Evolutionary conservation across 2,888 invertebrate genomes (phyloP).

Genomic region (Rhodophaea formosa): DNA sequence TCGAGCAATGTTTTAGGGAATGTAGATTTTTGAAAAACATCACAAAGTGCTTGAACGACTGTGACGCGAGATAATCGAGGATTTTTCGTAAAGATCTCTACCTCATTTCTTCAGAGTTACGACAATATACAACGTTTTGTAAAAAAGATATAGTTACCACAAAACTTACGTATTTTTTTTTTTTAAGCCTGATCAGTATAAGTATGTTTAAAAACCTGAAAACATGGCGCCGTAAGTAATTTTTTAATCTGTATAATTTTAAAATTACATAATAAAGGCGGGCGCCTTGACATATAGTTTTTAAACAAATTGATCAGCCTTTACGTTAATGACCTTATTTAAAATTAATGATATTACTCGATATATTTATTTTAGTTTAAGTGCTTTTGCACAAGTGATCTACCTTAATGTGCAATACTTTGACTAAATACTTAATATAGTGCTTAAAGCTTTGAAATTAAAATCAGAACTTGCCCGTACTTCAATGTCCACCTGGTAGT

Average conservation of each 20-base stretch:
- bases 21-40: conserved; percentile 11
- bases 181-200: conserved; percentile 19
- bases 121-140: conserved; percentile 29
- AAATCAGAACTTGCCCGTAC: conserved; percentile 46
- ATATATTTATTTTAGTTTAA: conserved; percentile 42
- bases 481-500: conserved; percentile 40
- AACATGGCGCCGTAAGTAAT: too few species aligned
- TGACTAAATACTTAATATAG: conserved; percentile 32
- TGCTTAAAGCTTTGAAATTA: conserved; percentile 50
- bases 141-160: conserved; percentile 45
- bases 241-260: too few species aligned
- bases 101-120: conserved; percentile 44
- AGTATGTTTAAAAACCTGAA: too few species aligned
- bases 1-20: conserved; percentile 20
- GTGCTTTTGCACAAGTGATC: conserved; percentile 58
- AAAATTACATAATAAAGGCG: too few species aligned
- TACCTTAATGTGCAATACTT: conserved; percentile 52
- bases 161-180: conserved; percentile 31
- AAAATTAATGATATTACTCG: conserved; percentile 26
- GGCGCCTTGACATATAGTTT: too few species aligned
- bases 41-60: conserved; percentile 12
- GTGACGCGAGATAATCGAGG: conserved; percentile 35
- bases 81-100: conserved; percentile 41
- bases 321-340: conserved; percentile 29
- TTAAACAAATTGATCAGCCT: too few species aligned